Evolutionary conservation across 1,140 invertebrate species (phyloP).

Genomic region (Meloidogyne exigua): DNA sequence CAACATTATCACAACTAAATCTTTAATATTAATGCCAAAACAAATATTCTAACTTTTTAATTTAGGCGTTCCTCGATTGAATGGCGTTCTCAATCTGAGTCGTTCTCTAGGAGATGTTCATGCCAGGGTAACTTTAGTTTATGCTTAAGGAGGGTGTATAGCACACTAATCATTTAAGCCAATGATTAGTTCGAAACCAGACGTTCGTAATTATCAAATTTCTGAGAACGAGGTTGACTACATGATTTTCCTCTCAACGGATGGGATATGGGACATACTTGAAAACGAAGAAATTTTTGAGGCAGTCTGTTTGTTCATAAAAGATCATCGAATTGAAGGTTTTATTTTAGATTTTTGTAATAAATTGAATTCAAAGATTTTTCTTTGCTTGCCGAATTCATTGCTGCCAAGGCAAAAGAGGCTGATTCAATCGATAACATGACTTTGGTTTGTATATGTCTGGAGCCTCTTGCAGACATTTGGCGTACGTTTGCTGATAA

Average conservation of each 20-base stretch:
- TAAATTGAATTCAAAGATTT: slow-evolving; percentile 13
- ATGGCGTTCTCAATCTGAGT: slow-evolving; percentile 30
- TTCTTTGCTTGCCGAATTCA: slow-evolving; percentile 19
- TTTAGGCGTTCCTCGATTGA: slow-evolving; percentile 16
- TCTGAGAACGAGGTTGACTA: slow-evolving; percentile 9
- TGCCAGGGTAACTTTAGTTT: slow-evolving; percentile 8
- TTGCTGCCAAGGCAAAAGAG: slow-evolving; percentile 19
- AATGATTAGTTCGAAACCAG: slow-evolving; percentile 30
- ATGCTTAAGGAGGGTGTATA: background rate
- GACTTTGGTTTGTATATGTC: slow-evolving; percentile 23
- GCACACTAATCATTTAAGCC: background rate
- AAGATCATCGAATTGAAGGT: background rate
- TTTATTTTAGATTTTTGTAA: background rate
- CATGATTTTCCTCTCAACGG: slow-evolving; percentile 21
- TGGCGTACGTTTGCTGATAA: slow-evolving; percentile 14
- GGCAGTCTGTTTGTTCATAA: background rate
- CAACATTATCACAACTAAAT: no score
- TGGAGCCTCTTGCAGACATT: slow-evolving; percentile 15
- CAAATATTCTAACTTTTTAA: no score
- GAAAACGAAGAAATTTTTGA: slow-evolving; percentile 22
- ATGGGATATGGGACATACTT: slow-evolving; percentile 23
- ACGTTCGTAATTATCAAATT: background rate
- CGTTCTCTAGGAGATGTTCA: slow-evolving; percentile 27
- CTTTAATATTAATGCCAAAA: no score
- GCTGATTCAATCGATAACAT: slow-evolving; percentile 22